Evolutionary conservation across 2,797 vertebrate species (phyloP).

Genomic region (Ptychadena robeensis): DNA sequence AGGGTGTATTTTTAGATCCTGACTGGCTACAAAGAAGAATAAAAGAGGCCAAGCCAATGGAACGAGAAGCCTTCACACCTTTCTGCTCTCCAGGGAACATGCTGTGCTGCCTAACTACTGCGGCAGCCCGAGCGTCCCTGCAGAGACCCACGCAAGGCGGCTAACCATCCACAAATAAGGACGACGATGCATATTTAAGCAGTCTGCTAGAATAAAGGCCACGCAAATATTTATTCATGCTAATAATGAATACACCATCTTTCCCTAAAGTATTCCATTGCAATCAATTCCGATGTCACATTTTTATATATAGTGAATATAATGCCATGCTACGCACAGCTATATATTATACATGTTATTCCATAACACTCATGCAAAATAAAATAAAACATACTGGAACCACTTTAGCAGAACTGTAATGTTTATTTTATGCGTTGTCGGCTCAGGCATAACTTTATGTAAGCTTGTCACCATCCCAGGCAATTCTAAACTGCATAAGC

Average conservation of each 20-base stretch:
- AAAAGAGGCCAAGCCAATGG: conserved; percentile 35
- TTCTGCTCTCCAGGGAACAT: conserved; percentile 39
- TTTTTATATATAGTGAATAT: background rate
- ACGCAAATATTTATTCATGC: background rate
- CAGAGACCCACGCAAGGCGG: background rate
- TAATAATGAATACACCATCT: background rate
- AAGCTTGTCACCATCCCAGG: background rate
- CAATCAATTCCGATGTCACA: background rate
- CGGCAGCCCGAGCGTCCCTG: background rate
- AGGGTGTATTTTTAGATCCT: conserved; percentile 47
- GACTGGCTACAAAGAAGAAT: background rate
- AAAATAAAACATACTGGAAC: no score
- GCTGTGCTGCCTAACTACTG: conserved; percentile 12
- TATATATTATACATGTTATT: no score
- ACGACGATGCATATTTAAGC: background rate
- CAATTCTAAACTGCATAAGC: background rate
- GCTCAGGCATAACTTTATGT: background rate
- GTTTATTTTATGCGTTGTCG: background rate
- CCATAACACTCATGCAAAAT: no score
- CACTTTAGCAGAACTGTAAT: no score
- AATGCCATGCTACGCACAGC: no score
- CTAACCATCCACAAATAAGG: background rate
- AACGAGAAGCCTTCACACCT: conserved; percentile 49
- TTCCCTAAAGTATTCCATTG: background rate
- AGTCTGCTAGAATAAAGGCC: conserved; percentile 1